These are phyloP conservation scores for Gymnobelideus leadbeateri DNA, from an alignment of 2,113 vertebrate species.

Conservation along the genomic window DNA sequence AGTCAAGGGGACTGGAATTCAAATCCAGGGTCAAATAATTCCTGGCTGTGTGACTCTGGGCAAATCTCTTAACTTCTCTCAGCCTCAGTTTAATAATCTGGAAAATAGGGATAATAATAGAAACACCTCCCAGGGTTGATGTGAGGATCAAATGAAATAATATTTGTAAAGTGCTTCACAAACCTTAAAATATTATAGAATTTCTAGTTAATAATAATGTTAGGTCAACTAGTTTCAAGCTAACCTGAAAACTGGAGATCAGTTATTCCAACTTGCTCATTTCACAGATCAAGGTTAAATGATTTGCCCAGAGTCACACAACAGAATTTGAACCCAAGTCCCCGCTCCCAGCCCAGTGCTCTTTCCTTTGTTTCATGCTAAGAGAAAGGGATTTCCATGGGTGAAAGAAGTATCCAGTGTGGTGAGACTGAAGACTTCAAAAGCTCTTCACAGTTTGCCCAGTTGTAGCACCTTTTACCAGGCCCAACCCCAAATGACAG, in stretches of 20 bases:
- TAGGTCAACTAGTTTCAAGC: not conserved
- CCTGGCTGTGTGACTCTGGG: not conserved
- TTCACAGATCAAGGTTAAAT: not conserved
- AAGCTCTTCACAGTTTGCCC: not conserved
- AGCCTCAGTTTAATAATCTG: not conserved
- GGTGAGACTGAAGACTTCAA: not conserved
- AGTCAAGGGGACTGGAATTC: not conserved
- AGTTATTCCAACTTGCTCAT: not conserved
- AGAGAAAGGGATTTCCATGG: not conserved
- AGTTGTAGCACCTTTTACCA: not conserved
- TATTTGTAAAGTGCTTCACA: not conserved
- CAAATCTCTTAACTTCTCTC: not conserved
- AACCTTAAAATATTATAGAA: not conserved
- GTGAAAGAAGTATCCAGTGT: not conserved
- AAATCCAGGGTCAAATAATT: not conserved
- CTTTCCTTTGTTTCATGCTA: not conserved
- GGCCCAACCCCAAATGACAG: not conserved
- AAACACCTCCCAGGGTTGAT: not conserved
- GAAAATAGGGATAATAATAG: not conserved
- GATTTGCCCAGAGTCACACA: not conserved
- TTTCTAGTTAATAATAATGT: not conserved
- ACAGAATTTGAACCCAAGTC: not conserved
- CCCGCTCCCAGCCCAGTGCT: not conserved
- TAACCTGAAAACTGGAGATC: not conserved
- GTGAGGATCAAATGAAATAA: not conserved